phyloP scores from a whole-genome alignment of 2,113 vertebrate species.

The Asarcornis scutulata region DNA sequence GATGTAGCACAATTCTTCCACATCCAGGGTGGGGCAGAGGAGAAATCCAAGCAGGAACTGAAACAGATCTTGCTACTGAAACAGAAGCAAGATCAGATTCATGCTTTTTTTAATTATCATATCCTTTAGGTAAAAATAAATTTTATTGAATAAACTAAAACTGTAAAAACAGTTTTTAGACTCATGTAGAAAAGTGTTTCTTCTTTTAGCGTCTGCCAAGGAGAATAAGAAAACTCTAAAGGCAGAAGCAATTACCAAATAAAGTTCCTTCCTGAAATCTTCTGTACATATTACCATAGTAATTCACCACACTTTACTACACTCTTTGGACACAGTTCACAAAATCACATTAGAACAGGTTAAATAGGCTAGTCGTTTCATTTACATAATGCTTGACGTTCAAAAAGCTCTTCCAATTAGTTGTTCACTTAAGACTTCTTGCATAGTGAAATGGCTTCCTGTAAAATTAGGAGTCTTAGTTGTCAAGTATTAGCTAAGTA shows the following conservation, averaged over 20 bases:
- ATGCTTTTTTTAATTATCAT: background rate
- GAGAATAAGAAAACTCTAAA: background rate
- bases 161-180: background rate
- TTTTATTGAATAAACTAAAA: background rate
- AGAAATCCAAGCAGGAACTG: background rate
- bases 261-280: background rate
- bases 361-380: conserved; percentile 24
- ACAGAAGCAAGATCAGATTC: background rate
- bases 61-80: background rate
- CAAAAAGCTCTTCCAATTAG: conserved; percentile 29
- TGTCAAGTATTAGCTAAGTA: conserved; percentile 45
- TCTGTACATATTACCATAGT: background rate
- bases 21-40: rapidly evolving
- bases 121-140: background rate
- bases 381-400: conserved; percentile 47
- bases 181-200: background rate
- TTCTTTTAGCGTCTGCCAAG: background rate
- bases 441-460: conserved; percentile 14
- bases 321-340: conserved; percentile 21
- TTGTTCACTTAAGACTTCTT: background rate
- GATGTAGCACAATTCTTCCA: background rate
- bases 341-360: conserved; percentile 33
- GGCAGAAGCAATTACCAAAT: background rate
- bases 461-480: background rate
- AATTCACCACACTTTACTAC: background rate